Evolutionary conservation across 2,113 vertebrate genomes (phyloP), one percentile per base, ranked within the genome.

Genomic region (Garra rufa): DNA sequence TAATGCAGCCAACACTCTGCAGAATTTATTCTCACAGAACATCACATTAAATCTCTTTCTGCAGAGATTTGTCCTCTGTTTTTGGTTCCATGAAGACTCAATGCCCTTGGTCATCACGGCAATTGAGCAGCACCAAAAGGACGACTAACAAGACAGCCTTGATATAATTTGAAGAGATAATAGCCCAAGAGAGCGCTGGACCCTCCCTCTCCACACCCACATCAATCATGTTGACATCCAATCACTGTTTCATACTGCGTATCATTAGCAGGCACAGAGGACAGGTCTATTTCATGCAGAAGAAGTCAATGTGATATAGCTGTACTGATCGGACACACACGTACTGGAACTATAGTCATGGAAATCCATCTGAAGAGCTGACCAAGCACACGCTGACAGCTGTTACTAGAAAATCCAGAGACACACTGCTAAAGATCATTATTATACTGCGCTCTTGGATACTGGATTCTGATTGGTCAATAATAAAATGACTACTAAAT

Each of bases 211-310:
- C 44, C 73, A 75, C 83, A 55, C 43, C 8, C 57, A 41, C 74
- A 74, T 88, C 46, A 59, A 83, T 89, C 57, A 85, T 34, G 65
- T n/a, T 88, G 86, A 87, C 85, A 88, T 82, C 81, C 87, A 85
- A 86, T 88, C 82, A 50, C 65, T 14, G 52, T 55, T 13, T 67
- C 59, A 21, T 59, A 73, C 24, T 70, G 26, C 3, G n/a, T 43
- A 15, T 57, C 75, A 71, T 76, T 81, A 85, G 19, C 59, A 52
- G 55, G 3, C 73, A 48, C 44, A 43, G 77, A 57, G 78, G 79
- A 80, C 61, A 55, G 70, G 76, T 86, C 77, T 85, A 80, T 77
- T 78, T 52, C 80, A 55, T 44, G 78, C 55, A 24, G 11, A 67
- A 65, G 57, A 28, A 46, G 77, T 63, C 9, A 55, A 69, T 55